Percentiles rank a stretch among this genome's conserved stretches.
phyloP scores from a whole-genome alignment of 1,140 invertebrate genomes.

The Ptiloglossa arizonensis region DNA sequence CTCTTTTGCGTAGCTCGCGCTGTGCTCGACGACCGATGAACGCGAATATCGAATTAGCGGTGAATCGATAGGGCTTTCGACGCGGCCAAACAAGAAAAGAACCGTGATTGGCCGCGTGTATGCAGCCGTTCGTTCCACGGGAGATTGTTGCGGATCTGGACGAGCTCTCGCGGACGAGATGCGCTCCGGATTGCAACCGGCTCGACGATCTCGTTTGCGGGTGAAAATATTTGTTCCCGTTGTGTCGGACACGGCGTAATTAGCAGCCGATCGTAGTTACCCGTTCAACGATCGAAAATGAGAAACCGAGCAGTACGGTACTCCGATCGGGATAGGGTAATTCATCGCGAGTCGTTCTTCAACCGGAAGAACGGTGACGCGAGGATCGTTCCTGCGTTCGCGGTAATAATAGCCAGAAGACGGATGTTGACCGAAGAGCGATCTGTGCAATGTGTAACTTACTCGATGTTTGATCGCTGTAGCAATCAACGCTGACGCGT shows the following conservation, averaged over 20 bases:
- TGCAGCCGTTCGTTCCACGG: too few species aligned
- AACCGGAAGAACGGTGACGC: neutral
- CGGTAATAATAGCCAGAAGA: neutral
- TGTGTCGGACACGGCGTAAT: constrained; percentile 10
- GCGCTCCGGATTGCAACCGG: neutral
- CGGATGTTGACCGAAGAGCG: too few species aligned
- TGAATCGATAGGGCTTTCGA: constrained; percentile 11
- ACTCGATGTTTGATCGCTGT: constrained; percentile 8
- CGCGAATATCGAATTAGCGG: constrained; percentile 28
- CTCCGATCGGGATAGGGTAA: too few species aligned
- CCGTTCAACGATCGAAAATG: constrained; percentile 18
- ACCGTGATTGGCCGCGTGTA: constrained; percentile 1
- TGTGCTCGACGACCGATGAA: neutral
- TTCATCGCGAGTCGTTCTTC: neutral
- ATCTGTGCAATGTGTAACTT: neutral
- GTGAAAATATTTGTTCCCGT: constrained; percentile 27
- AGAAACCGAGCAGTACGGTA: neutral
- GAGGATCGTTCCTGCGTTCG: too few species aligned
- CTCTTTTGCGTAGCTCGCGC: neutral
- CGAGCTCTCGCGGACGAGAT: neutral
- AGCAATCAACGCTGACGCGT: neutral
- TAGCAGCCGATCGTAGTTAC: constrained; percentile 3
- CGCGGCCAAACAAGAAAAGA: constrained; percentile 30
- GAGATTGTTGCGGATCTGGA: neutral
- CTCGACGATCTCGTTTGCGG: constrained; percentile 11